Conservation (phyloP, 2,113 vertebrate species). For the Cariama cristata region DNA sequence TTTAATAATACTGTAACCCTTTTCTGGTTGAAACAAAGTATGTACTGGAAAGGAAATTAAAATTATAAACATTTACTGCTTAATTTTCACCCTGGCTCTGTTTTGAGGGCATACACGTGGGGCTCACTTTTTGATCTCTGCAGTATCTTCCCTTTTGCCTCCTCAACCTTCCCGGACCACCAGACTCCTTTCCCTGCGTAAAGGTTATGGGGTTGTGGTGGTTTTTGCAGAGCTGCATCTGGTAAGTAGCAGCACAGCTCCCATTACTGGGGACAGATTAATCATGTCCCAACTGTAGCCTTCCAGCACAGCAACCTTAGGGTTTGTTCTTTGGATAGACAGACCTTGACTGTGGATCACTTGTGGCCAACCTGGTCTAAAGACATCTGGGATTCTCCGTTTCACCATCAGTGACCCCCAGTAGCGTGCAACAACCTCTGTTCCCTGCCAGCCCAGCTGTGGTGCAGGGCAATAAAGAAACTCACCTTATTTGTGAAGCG, state of each 20-base stretch:
- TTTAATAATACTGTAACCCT: slow-evolving; percentile 56
- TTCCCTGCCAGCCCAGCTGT: not conserved
- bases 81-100: not conserved
- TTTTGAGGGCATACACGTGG: not conserved
- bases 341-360: accelerated
- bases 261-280: not conserved
- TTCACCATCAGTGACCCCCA: not conserved
- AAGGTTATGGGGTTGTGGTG: not conserved
- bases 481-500: not conserved
- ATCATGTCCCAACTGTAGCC: not conserved
- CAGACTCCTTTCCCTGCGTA: not conserved
- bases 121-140: not conserved
- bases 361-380: not conserved
- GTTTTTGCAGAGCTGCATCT: not conserved
- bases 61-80: not conserved
- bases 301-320: not conserved
- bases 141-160: not conserved
- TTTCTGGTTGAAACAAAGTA: slow-evolving; percentile 26
- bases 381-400: not conserved
- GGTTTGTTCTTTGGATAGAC: not conserved
- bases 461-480: not conserved
- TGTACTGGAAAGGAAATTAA: not conserved
- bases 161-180: not conserved
- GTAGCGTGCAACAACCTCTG: not conserved
- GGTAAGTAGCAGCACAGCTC: not conserved